These are phyloP conservation scores for Pelochelys cantorii DNA, from an alignment of 2,797 vertebrate genomes.

Conservation along the genomic window DNA sequence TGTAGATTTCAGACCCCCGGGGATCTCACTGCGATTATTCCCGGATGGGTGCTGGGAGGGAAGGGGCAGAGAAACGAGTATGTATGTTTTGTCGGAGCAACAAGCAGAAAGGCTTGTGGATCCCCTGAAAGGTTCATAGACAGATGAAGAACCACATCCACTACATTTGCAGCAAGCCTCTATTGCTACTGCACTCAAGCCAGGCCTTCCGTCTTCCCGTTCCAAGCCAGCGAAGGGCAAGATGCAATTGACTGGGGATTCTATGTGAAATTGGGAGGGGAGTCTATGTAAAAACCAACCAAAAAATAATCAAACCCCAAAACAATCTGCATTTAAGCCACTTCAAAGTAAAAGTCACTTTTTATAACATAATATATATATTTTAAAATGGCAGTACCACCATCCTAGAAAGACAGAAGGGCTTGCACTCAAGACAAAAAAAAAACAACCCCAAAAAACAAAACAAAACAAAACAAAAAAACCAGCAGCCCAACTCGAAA, in stretches of 20 bases:
- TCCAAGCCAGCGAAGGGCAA: slow-evolving; percentile 67
- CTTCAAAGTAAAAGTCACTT: slow-evolving; percentile 77
- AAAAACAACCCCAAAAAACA: slow-evolving; percentile 27
- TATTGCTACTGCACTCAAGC: slow-evolving; percentile 62
- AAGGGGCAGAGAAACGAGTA: slow-evolving; percentile 56
- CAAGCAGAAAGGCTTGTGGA: slow-evolving; percentile 71
- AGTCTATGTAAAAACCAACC: slow-evolving; percentile 62
- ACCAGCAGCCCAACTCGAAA: slow-evolving; percentile 61
- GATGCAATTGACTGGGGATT: slow-evolving; percentile 47
- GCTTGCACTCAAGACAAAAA: slow-evolving; percentile 63
- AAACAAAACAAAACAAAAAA: slow-evolving; percentile 10
- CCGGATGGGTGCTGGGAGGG: slow-evolving; percentile 56
- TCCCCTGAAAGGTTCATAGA: slow-evolving; percentile 50
- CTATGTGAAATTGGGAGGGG: slow-evolving; percentile 41
- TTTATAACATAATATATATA: slow-evolving; percentile 70
- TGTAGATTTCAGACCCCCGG: slow-evolving; percentile 34
- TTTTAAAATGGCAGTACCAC: slow-evolving; percentile 84
- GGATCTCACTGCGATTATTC: slow-evolving; percentile 32
- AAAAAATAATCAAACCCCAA: background rate
- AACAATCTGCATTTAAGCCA: slow-evolving; percentile 69
- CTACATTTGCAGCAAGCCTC: slow-evolving; percentile 35
- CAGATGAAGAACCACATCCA: slow-evolving; percentile 42
- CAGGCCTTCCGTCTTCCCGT: slow-evolving; percentile 49
- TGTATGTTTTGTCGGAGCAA: slow-evolving; percentile 54
- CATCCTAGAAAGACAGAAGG: slow-evolving; percentile 76